These are phyloP conservation scores for Rattus rattus DNA, from an alignment of 2,113 vertebrate genomes.

Conservation along the genomic window DNA sequence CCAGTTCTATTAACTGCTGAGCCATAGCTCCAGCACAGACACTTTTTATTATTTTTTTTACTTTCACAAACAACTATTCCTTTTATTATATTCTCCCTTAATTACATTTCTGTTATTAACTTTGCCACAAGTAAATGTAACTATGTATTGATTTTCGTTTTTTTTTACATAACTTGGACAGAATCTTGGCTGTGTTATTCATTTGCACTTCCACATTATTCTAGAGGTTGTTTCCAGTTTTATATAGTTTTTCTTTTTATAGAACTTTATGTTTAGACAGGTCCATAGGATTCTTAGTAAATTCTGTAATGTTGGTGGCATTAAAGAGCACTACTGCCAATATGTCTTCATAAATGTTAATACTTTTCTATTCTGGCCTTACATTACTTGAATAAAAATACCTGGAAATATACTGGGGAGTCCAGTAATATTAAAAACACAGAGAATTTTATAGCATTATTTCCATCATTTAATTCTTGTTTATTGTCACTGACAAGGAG, in stretches of 20 bases:
- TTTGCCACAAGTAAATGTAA: slow-evolving; percentile 48
- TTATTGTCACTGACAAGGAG: slow-evolving; percentile 32
- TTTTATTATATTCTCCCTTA: slow-evolving; percentile 68
- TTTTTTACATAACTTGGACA: slow-evolving; percentile 55
- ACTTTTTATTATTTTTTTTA: slow-evolving; percentile 2
- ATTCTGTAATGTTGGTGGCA: background rate
- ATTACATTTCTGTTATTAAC: slow-evolving; percentile 69
- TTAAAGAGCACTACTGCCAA: background rate
- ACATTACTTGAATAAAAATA: background rate
- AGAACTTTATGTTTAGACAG: slow-evolving; percentile 38
- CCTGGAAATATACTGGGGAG: background rate
- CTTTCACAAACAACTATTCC: slow-evolving; percentile 52
- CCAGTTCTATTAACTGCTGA: background rate
- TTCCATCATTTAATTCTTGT: slow-evolving; percentile 46
- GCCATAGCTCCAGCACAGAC: background rate
- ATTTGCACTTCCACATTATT: slow-evolving; percentile 58
- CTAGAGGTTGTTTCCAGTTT: slow-evolving; percentile 57
- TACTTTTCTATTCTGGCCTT: background rate
- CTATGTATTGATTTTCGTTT: slow-evolving; percentile 55
- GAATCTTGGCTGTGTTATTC: slow-evolving; percentile 45
- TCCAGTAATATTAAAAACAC: slow-evolving; percentile 31
- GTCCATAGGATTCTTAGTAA: slow-evolving; percentile 14
- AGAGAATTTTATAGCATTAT: slow-evolving; percentile 15
- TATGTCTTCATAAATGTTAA: slow-evolving; percentile 27
- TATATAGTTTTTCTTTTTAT: slow-evolving; percentile 43